phyloP scores from a whole-genome alignment of 2,888 invertebrate genomes.

The Amiota communis region DNA sequence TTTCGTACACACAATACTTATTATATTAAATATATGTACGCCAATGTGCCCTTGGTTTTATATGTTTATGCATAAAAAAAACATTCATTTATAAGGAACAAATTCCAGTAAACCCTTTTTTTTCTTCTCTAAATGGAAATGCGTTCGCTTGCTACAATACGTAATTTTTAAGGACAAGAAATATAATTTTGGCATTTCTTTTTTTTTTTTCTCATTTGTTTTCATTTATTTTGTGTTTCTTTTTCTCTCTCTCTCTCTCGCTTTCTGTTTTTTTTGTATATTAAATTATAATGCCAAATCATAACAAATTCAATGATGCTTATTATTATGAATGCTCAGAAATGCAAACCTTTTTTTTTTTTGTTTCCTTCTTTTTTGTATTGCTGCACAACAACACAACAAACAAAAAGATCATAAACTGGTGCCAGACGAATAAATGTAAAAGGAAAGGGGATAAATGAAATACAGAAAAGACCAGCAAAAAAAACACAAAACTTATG shows the following conservation, averaged over 20 bases:
- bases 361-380: neutral
- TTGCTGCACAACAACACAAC: neutral
- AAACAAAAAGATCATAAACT: neutral
- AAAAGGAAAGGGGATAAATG: neutral
- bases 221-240: too few relatives aligned
- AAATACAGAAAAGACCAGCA: neutral
- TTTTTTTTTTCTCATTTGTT: conserved; percentile 32
- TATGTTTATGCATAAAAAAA: too few relatives aligned
- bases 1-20: too few relatives aligned
- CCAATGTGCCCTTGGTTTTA: too few relatives aligned
- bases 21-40: too few relatives aligned
- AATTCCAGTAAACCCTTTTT: too few relatives aligned
- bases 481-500: neutral
- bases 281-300: conserved; percentile 45
- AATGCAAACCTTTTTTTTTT: conserved; percentile 42
- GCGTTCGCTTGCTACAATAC: too few relatives aligned
- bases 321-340: conserved; percentile 35
- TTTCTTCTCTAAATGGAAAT: too few relatives aligned
- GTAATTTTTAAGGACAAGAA: too few relatives aligned
- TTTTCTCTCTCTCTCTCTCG: too few relatives aligned
- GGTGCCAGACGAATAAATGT: neutral
- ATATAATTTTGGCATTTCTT: too few relatives aligned
- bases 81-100: too few relatives aligned
- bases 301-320: conserved; percentile 62
- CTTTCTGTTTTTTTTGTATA: conserved; percentile 35